Base-by-base conservation (phyloP, 1,140 invertebrate species). In the Lasaia peninsularis region DNA sequence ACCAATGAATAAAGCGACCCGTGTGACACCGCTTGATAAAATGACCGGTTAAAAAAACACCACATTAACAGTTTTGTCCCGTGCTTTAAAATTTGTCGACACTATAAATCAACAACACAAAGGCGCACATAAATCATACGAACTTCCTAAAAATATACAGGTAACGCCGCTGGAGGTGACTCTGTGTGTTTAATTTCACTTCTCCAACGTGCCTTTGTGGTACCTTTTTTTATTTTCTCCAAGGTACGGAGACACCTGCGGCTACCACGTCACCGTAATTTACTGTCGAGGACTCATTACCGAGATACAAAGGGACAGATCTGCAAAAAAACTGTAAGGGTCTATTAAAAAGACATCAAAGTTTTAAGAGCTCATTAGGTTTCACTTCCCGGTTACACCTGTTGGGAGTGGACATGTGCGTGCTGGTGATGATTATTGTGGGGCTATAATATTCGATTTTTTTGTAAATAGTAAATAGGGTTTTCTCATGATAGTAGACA, bases 261-360 rank as follows among this genome's bases (percentile, higher is more conserved):
- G 35, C 21, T 24, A 9, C 35, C 20, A 9, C 28, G 18, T 24
- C 18, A 16, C 53, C 48, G 40, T 56, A 56, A 56, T 56, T 57
- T 57, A 48, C 48, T 57, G 16, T 24, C 40, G 52, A 62, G 34
- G 53, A 52, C 54, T 57, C 32, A 56, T 63, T 50, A 59, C 60
- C 56, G 58, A 31, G 52, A 52, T 34, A 53, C 40, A 52, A 48
- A 37, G 33, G 52, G 16, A 33, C 52, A 60, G 69, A 67, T 64
- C 58, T 50, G 34, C 52, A 54, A 61, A 71, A 80, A 77, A 56
- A 31, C 35, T 37, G 9, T 10, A 67, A 59, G 54, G 55, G 58
- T 60, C 59, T 69, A 80, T 80, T 78, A 82, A 80, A 79, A 85
- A 78, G 58, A 58, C 70, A 75, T 75, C 74, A 73, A 80, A 80